Base-by-base conservation (phyloP, 2,888 invertebrate species). In the Diaprepes abbreviatus region DNA sequence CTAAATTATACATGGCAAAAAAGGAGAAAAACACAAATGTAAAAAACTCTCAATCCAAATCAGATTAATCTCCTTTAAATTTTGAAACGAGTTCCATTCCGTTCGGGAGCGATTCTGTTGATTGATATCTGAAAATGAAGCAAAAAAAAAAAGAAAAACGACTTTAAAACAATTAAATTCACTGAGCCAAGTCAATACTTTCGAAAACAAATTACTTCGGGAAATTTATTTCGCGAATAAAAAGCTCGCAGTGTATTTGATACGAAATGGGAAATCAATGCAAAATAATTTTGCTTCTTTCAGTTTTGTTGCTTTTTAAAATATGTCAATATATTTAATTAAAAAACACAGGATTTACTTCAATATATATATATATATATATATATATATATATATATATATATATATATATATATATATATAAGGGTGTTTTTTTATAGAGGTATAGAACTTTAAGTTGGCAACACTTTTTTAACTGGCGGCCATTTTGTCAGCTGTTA, bases 141-240 rank as follows among this genome's bases (percentile, higher is more conserved):
- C 36, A 66, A 66, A 66, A 65, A 57, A 55, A 21, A n/a, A 65
- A 57, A 55, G 35, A n/a, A 33, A 65, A 43, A 40, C 64, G 40
- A 64, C 55, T 64, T 55, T 64, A 55, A 64, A 64, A 64, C 64
- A 64, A 64, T 64, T 64, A 64, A 64, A 64, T 55, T 43, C 55
- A 55, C 55, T 55, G 64, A 64, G 55, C 43, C 55, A 21, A 31
- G 52, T 64, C 64, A 64, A 64, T 64, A 64, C 64, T 54, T 63
- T 64, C 55, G 16, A 4, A 33, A 45, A 55, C 21, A 64, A 64
- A 64, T 64, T 64, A 64, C 64, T 43, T 55, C 19, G 64, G 64
- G 24, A 55, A 64, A 64, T 64, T 64, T 55, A 64, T 64, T 50
- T 50, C 28, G 38, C 24, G 35, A 55, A 45, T 64, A 55, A 64